A percentile compares a stretch with the other conserved stretches of the same genome.
These are phyloP conservation scores for Synergus itoensis DNA, from an alignment of 2,888 invertebrate species.

Conservation along the genomic window DNA sequence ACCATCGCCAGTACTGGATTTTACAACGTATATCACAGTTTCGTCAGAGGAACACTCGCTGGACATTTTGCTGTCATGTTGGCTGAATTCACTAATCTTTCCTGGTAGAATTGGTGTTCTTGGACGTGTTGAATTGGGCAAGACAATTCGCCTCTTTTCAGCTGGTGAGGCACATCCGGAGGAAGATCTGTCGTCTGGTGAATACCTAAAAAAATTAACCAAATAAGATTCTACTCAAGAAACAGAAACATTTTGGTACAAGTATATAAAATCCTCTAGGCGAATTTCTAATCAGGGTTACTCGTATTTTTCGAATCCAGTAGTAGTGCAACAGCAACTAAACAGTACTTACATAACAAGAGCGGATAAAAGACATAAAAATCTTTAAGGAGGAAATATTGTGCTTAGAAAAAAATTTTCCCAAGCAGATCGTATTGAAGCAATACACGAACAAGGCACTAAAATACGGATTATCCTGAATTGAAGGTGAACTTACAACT, in stretches of 20 bases:
- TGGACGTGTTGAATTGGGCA: conserved; percentile 53
- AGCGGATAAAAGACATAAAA: not conserved
- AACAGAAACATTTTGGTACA: not conserved
- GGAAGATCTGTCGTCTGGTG: conserved; percentile 72
- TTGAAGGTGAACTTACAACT: not conserved
- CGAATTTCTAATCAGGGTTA: not conserved
- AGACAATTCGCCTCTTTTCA: conserved; percentile 65
- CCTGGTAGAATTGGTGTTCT: conserved; percentile 55
- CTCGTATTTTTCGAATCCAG: not conserved
- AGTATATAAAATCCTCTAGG: not conserved
- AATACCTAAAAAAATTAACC: conserved; percentile 59
- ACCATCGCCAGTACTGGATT: conserved; percentile 60
- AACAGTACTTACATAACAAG: not conserved
- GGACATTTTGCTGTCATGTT: conserved; percentile 76
- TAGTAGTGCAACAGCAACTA: not conserved
- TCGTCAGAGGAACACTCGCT: conserved; percentile 77
- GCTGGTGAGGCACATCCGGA: conserved; percentile 73
- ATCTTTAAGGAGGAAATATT: not conserved
- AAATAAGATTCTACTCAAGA: not conserved
- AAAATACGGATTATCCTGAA: not conserved
- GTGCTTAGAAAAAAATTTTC: not conserved
- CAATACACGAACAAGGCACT: not conserved
- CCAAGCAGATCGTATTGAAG: not conserved
- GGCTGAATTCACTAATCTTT: conserved; percentile 71
- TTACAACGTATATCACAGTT: conserved; percentile 76